Evolutionary conservation across 2,797 vertebrate genomes (phyloP), one percentile per base, ranked within the genome.

Genomic region (Diplodus sargus): DNA sequence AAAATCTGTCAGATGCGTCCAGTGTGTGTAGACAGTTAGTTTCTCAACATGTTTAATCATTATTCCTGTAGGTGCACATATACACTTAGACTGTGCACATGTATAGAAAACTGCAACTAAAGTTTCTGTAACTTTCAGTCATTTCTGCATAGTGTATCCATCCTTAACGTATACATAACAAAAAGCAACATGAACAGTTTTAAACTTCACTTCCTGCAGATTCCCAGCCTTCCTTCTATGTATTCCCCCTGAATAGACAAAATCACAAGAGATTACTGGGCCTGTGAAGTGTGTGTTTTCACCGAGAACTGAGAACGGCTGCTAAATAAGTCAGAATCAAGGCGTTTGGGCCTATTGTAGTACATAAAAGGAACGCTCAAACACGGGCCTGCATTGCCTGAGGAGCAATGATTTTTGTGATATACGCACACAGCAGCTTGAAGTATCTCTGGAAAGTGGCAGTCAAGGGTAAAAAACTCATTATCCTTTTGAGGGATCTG

Each of bases 381-480:
- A 62, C 17, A 53, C 18, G 43, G 54, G 10, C 25, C 54, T 47
- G 61, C 39, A 43, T 51, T 54, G 39, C 30, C 20, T 20, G 25
- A 5, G 17, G 25, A 69, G 59, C 10, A 8, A 42, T 56, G 17
- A 13, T 54, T 79, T 78, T 60, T 74, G 48, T 76, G 61, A 76
- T 48, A 15, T 15, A 56, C 62, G 61, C 22, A 66, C 25, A 52
- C 49, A 74, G 60, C 75, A 18, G 58, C 51, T 52, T 52, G 15
- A 66, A 34, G 73, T 71, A 69, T 63, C 53, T 73, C 42, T 71
- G n/a, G 62, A 78, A 83, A 84, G 70, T 58, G 63, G 77, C 66
- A 67, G 83, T 79, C 75, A 85, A 85, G 82, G 74, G 75, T 85
- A 79, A 81, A 89, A 85, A 86, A 78, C 48, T 65, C 53, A 86